These are phyloP conservation scores for Drosophila pseudotalamancana DNA, from an alignment of 2,888 invertebrate genomes.

Conservation along the genomic window DNA sequence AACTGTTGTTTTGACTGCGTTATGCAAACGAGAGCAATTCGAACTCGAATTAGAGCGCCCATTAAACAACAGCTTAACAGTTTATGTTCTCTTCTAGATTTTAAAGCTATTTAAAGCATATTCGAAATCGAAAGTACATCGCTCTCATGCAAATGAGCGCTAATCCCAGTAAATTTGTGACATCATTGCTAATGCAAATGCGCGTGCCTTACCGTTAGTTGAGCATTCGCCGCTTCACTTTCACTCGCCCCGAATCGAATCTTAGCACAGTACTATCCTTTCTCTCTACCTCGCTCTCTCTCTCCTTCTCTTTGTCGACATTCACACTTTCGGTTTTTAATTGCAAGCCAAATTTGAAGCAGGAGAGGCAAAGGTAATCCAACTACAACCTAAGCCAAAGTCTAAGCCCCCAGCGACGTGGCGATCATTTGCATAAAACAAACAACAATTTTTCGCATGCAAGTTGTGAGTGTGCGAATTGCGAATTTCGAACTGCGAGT, in stretches of 20 bases:
- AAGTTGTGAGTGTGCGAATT: constrained; percentile 34
- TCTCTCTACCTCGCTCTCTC: constrained; percentile 13
- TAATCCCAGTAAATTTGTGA: background rate
- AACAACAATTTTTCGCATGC: constrained; percentile 63
- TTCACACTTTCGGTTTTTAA: constrained; percentile 77
- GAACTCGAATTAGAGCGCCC: background rate
- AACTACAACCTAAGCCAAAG: constrained; percentile 9
- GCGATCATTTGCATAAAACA: constrained; percentile 77
- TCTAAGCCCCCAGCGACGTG: constrained; percentile 44
- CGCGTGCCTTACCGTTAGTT: background rate
- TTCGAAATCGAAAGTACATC: background rate
- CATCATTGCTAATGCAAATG: constrained; percentile 11
- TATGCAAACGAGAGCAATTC: background rate
- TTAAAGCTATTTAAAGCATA: no score
- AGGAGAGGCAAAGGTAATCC: constrained; percentile 41
- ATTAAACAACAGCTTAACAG: background rate
- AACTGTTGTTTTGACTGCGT: background rate
- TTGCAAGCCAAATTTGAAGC: constrained; percentile 52
- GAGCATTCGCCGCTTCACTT: constrained; percentile 35
- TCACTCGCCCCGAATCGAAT: constrained; percentile 37
- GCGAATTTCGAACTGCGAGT: constrained; percentile 20
- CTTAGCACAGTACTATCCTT: constrained; percentile 18
- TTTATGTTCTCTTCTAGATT: no score
- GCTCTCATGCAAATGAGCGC: background rate
- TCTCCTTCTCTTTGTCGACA: constrained; percentile 11